Percentiles rank a stretch among this genome's conserved stretches.
These are phyloP conservation scores for Amphipyra tragopoginis DNA, from an alignment of 2,888 invertebrate genomes.

Conservation along the genomic window DNA sequence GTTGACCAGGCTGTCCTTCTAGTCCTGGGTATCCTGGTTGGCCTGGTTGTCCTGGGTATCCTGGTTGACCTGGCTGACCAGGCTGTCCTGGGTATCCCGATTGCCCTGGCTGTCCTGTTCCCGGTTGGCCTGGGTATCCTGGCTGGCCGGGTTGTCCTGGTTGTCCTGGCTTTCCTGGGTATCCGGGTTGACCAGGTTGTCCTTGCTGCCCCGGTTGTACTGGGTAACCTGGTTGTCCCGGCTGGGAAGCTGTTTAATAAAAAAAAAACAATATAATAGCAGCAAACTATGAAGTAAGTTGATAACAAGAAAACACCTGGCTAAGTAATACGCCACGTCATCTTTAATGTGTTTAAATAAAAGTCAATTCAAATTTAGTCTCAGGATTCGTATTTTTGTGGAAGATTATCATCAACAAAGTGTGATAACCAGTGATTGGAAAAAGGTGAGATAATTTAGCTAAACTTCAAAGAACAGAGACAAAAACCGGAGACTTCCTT, in stretches of 20 bases:
- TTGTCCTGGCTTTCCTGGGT: background rate
- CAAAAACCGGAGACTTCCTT: no score
- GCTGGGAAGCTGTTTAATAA: constrained; percentile 11
- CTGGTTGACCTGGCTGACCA: background rate
- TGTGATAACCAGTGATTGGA: no score
- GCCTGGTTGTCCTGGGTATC: background rate
- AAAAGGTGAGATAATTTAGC: no score
- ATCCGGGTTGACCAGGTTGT: constrained; percentile 4
- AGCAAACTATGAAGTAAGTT: background rate
- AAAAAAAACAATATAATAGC: background rate
- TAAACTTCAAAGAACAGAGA: no score
- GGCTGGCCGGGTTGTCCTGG: background rate
- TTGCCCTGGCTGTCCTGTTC: background rate
- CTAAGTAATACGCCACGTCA: no score
- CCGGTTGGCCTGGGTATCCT: constrained; percentile 1
- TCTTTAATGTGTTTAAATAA: no score
- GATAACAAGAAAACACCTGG: no score
- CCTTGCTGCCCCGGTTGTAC: constrained; percentile 19
- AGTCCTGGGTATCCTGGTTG: background rate
- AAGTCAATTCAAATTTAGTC: no score
- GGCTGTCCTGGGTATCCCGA: background rate
- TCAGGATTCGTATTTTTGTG: no score
- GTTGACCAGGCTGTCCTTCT: background rate
- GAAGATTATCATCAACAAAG: no score
- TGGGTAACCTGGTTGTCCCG: constrained; percentile 26